phyloP scores from a whole-genome alignment of 1,140 invertebrate genomes.

The Pseudomyrmex flavicornis region DNA sequence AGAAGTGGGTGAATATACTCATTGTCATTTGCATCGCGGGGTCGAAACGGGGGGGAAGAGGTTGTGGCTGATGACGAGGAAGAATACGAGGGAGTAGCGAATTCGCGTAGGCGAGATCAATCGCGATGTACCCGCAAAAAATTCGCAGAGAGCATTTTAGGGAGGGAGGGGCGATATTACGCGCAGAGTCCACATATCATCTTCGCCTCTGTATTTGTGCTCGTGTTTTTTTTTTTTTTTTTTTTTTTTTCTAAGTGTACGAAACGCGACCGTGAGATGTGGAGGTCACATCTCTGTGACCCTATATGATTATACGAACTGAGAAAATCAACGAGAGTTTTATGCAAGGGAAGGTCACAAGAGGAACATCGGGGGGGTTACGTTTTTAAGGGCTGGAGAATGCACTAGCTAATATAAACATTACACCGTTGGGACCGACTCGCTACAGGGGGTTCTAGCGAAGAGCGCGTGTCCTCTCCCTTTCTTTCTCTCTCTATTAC shows the following conservation, averaged over 20 bases:
- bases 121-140: background rate
- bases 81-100: conserved; percentile 37
- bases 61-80: conserved; percentile 38
- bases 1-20: conserved; percentile 4
- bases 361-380: conserved; percentile 48
- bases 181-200: background rate
- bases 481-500: too few relatives aligned
- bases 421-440: conserved; percentile 74
- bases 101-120: conserved; percentile 34
- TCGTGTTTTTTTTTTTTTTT: background rate
- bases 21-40: conserved; percentile 65
- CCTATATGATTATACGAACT: conserved; percentile 79
- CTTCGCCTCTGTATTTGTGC: background rate
- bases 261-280: conserved; percentile 33
- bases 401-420: conserved; percentile 82
- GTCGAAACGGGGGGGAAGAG: background rate
- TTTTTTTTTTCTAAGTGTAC: background rate
- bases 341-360: conserved; percentile 62
- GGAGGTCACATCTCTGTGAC: conserved; percentile 75
- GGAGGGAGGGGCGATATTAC: background rate
- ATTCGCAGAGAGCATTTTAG: background rate
- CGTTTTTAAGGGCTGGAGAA: conserved; percentile 66
- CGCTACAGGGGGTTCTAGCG: conserved; percentile 71
- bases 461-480: background rate
- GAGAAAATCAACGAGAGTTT: conserved; percentile 76